A percentile compares a stretch with the other conserved stretches of the same genome.
These are phyloP conservation scores for Pluvianellus socialis DNA, from an alignment of 2,113 vertebrate genomes.

Conservation along the genomic window DNA sequence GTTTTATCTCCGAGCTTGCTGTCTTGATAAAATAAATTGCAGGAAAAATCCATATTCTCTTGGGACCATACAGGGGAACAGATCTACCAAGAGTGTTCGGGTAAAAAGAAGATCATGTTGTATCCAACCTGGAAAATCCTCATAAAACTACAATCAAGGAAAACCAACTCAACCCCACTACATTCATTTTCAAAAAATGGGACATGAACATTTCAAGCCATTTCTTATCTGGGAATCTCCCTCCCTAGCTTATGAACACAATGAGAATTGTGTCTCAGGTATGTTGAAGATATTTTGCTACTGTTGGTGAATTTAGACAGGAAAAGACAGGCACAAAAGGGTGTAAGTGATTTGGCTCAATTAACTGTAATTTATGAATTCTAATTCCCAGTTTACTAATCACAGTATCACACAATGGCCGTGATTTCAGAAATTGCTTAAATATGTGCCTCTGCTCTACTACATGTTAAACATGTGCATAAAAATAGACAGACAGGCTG, in stretches of 20 bases:
- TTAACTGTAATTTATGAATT: conserved; percentile 7
- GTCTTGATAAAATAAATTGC: neutral
- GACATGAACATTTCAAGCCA: neutral
- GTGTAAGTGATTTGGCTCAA: neutral
- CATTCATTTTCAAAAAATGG: neutral
- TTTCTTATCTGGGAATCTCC: neutral
- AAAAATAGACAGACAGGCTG: neutral
- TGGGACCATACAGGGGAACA: neutral
- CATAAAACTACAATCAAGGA: neutral
- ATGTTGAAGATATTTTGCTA: neutral
- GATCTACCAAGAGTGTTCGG: neutral
- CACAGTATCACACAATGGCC: neutral
- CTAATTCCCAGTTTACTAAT: conserved; percentile 42
- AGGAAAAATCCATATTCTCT: neutral
- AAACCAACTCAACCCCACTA: neutral
- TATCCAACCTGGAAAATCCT: neutral
- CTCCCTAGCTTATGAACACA: neutral
- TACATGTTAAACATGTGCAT: neutral
- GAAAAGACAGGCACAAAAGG: conserved; percentile 23
- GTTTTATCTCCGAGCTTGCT: neutral
- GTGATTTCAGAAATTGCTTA: conserved; percentile 21
- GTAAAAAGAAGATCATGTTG: neutral
- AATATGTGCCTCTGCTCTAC: neutral
- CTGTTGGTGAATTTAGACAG: neutral
- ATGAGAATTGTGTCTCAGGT: neutral